Conservation (phyloP, 2,113 vertebrate genomes). For the Phainopepla nitens region DNA sequence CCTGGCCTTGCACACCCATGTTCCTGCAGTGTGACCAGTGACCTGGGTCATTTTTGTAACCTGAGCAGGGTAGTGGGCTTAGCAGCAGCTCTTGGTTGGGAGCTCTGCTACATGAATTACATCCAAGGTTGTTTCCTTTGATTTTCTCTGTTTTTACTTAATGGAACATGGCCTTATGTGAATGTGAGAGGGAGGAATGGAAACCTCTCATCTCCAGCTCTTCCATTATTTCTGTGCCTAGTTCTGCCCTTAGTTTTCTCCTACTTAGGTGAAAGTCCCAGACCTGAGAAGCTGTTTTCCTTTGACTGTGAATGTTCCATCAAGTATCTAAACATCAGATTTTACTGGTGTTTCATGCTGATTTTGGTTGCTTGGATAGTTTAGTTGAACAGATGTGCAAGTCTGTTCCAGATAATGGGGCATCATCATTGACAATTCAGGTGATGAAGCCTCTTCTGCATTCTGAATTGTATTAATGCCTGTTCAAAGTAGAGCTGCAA, state of each 20-base stretch:
- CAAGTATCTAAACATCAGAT: background rate
- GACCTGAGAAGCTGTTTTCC: background rate
- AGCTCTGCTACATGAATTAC: background rate
- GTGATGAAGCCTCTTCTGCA: background rate
- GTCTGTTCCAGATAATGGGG: background rate
- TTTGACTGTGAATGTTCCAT: background rate
- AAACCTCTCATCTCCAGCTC: background rate
- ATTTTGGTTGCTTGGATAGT: background rate
- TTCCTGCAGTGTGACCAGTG: background rate
- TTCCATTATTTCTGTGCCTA: background rate
- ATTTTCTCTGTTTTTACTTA: background rate
- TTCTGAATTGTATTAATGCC: background rate
- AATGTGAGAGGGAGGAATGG: background rate
- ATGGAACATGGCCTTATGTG: background rate
- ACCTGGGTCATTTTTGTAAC: background rate
- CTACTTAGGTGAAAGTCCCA: background rate
- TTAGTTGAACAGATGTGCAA: background rate
- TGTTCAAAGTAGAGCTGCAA: background rate
- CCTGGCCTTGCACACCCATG: background rate
- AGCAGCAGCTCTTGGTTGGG: background rate
- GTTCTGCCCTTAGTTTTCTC: background rate
- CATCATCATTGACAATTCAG: background rate
- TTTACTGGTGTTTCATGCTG: background rate
- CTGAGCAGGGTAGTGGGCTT: background rate
- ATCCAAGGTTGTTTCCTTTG: background rate